Evolutionary conservation across 1,140 invertebrate genomes (phyloP).

Genomic region (Aporrectodea caliginosa): DNA sequence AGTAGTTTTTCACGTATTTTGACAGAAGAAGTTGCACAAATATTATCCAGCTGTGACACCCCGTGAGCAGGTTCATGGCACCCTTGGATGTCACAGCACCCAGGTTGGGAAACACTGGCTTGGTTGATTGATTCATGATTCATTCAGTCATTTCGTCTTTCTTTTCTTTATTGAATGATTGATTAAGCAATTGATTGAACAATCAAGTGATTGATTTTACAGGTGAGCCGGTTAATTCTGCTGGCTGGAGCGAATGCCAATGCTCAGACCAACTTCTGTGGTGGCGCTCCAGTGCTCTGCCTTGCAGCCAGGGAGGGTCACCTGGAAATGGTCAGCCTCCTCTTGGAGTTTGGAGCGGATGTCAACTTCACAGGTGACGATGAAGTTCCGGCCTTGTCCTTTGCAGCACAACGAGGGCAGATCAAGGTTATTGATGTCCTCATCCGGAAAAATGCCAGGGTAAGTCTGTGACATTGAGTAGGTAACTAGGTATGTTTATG

Average conservation of each 20-base stretch:
- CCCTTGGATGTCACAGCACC: too few species aligned
- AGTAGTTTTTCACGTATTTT: too few species aligned
- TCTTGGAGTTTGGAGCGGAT: constrained; percentile 49
- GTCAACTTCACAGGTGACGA: constrained; percentile 46
- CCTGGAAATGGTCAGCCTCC: constrained; percentile 54
- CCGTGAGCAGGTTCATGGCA: too few species aligned
- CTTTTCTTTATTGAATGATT: too few species aligned
- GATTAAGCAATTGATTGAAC: too few species aligned
- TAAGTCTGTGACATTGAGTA: constrained; percentile 53
- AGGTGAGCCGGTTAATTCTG: constrained; percentile 81
- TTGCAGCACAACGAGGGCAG: constrained; percentile 65
- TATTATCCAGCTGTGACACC: too few species aligned
- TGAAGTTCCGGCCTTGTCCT: constrained; percentile 51
- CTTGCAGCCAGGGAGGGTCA: constrained; percentile 84
- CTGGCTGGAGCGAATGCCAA: constrained; percentile 86
- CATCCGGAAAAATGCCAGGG: constrained; percentile 66
- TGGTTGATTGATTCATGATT: too few species aligned
- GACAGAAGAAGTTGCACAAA: too few species aligned
- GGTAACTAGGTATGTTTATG: too few species aligned
- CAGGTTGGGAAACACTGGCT: too few species aligned
- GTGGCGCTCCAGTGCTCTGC: constrained; percentile 78
- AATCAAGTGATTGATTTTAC: too few species aligned
- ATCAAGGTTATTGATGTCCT: constrained; percentile 78
- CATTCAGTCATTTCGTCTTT: too few species aligned
- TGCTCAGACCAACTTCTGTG: constrained; percentile 68